Percentiles rank a stretch among this genome's conserved stretches.
These are phyloP conservation scores for Sterrhoptilus dennistouni DNA, from an alignment of 2,113 vertebrate genomes.

Conservation along the genomic window DNA sequence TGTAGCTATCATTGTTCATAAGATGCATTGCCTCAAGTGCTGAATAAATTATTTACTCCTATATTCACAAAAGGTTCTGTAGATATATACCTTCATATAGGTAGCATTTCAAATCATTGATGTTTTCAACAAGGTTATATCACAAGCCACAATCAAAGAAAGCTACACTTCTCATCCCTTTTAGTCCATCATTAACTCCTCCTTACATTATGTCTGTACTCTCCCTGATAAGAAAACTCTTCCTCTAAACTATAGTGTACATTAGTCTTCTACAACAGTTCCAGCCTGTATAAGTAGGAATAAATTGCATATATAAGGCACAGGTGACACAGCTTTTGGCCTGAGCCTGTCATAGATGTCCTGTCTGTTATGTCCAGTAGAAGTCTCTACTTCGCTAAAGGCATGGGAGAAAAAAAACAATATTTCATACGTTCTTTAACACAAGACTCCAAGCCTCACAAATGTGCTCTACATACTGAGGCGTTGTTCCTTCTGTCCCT, in stretches of 20 bases:
- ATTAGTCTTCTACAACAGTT: background rate
- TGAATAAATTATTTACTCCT: background rate
- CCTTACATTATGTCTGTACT: background rate
- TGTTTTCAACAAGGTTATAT: background rate
- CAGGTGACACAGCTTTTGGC: background rate
- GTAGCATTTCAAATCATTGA: background rate
- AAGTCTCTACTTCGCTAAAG: background rate
- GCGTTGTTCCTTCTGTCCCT: background rate
- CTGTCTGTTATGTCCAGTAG: background rate
- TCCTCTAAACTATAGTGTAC: background rate
- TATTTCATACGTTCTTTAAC: background rate
- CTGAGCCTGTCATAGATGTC: background rate
- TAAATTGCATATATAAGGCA: background rate
- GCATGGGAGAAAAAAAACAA: background rate
- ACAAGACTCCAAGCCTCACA: background rate
- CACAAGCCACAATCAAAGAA: background rate
- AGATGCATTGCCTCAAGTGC: background rate
- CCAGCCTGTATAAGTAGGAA: background rate
- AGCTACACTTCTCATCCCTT: accelerated
- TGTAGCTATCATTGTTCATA: background rate
- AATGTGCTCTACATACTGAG: background rate
- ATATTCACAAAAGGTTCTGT: background rate
- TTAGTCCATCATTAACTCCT: background rate
- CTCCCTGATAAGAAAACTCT: background rate
- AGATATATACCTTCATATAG: background rate